phyloP scores from a whole-genome alignment of 2,113 vertebrate species.

The Vireo altiloquus region DNA sequence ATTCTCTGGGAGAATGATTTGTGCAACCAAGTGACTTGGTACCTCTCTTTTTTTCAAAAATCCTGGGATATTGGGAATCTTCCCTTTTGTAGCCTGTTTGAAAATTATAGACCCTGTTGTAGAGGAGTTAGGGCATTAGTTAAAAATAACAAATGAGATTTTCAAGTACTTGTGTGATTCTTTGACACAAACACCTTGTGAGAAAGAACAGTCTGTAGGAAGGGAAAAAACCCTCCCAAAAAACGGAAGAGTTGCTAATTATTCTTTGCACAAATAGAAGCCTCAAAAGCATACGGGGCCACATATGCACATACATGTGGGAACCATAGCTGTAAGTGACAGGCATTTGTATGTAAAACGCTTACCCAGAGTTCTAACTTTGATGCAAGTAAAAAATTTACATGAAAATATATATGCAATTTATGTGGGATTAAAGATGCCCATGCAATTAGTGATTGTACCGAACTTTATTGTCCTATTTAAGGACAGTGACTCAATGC shows the following conservation, averaged over 20 bases:
- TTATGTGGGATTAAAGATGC: neutral
- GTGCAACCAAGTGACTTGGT: neutral
- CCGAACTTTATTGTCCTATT: neutral
- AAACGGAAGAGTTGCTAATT: accelerated
- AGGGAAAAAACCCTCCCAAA: neutral
- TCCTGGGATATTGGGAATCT: neutral
- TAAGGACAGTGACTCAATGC: neutral
- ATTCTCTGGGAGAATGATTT: neutral
- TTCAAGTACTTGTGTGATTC: neutral
- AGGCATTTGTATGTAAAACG: neutral
- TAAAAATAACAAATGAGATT: neutral
- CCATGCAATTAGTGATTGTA: neutral
- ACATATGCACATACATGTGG: accelerated
- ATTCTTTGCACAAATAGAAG: neutral
- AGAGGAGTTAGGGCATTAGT: neutral
- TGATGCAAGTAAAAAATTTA: neutral
- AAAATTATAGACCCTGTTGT: neutral
- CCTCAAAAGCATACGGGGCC: neutral
- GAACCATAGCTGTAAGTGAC: neutral
- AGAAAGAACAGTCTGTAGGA: neutral
- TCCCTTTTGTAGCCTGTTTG: neutral
- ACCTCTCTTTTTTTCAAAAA: neutral
- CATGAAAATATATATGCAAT: neutral
- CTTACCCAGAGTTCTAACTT: neutral
- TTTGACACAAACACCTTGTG: neutral